Evolutionary conservation across 2,113 vertebrate species (phyloP).

Genomic region (Oplegnathus fasciatus): DNA sequence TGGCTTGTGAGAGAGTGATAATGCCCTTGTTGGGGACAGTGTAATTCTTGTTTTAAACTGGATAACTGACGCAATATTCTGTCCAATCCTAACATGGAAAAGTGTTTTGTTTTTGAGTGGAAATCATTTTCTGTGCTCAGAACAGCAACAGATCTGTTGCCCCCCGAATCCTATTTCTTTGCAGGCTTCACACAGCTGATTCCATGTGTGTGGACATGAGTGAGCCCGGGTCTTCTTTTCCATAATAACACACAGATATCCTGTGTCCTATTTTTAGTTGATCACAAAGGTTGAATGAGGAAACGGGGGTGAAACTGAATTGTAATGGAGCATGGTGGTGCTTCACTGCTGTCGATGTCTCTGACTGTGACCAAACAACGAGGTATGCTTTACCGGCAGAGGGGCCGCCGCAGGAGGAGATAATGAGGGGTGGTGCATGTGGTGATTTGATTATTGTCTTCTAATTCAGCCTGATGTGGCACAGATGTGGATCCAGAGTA

Average conservation of each 20-base stretch:
- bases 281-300: slow-evolving; percentile 42
- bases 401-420: slow-evolving; percentile 27
- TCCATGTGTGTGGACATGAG: not conserved
- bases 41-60: not conserved
- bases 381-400: slow-evolving; percentile 50
- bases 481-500: slow-evolving; percentile 35
- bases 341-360: slow-evolving; percentile 37
- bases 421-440: slow-evolving; percentile 47
- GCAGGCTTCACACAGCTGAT: slow-evolving; percentile 8
- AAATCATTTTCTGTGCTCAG: not conserved
- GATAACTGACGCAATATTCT: not conserved
- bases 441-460: slow-evolving; percentile 69
- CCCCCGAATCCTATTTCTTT: not conserved
- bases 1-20: no score
- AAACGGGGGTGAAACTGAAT: slow-evolving; percentile 53
- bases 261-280: slow-evolving; percentile 63
- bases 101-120: not conserved
- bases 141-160: slow-evolving; percentile 28
- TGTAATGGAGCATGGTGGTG: slow-evolving; percentile 33
- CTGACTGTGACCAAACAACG: slow-evolving; percentile 34
- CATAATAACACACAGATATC: slow-evolving; percentile 38
- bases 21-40: not conserved
- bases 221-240: slow-evolving; percentile 5
- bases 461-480: slow-evolving; percentile 64
- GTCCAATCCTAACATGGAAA: not conserved